Evolutionary conservation across 1,140 invertebrate species (phyloP).

Genomic region (Danaus melanippus): DNA sequence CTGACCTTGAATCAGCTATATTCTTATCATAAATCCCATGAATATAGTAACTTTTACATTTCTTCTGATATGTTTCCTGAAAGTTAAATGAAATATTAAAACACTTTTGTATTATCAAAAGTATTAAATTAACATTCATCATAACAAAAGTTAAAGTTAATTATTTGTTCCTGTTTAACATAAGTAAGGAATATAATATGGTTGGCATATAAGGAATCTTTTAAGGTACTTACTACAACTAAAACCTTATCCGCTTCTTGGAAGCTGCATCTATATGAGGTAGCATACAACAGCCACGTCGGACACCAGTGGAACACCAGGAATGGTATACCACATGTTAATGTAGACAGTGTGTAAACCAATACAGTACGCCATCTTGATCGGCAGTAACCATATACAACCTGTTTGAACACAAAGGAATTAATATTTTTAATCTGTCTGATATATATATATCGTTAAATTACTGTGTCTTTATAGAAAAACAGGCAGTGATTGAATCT

Average conservation of each 20-base stretch:
- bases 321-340: conserved; percentile 82
- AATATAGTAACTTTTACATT: conserved; percentile 79
- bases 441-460: no score
- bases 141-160: conserved; percentile 15
- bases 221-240: conserved; percentile 75
- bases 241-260: conserved; percentile 83
- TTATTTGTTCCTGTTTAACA: not conserved
- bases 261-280: conserved; percentile 79
- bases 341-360: conserved; percentile 52
- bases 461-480: no score
- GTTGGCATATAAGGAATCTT: conserved; percentile 1
- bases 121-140: no score
- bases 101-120: no score
- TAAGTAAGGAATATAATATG: not conserved
- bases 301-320: conserved; percentile 92
- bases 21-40: conserved; percentile 72
- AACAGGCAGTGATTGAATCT: no score
- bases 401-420: conserved; percentile 29
- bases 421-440: no score
- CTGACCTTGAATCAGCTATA: conserved; percentile 69
- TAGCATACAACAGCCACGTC: conserved; percentile 82
- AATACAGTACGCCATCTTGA: conserved; percentile 46
- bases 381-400: conserved; percentile 58
- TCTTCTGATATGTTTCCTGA: conserved; percentile 76
- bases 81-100: conserved; percentile 14